These are phyloP conservation scores for Symphodus melops DNA, from an alignment of 2,113 vertebrate species.

Conservation along the genomic window DNA sequence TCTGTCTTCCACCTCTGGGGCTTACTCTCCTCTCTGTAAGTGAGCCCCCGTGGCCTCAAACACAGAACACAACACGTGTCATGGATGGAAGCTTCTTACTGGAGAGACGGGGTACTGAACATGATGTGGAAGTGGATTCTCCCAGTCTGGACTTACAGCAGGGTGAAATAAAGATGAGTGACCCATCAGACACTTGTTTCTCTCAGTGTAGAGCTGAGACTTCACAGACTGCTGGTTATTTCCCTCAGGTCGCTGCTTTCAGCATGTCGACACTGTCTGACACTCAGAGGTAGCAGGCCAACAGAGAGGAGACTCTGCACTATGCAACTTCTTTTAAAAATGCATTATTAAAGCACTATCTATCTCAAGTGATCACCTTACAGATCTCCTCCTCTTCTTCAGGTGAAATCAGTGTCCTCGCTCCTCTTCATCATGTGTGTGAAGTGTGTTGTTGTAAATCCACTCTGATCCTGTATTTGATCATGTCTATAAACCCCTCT, in stretches of 20 bases:
- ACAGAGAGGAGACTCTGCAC: conserved; percentile 9
- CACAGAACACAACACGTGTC: not conserved
- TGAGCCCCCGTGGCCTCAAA: conserved; percentile 15
- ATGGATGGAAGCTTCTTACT: not conserved
- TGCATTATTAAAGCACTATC: conserved; percentile 48
- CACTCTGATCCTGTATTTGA: no score
- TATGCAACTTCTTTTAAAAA: conserved; percentile 11
- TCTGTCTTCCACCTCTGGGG: conserved; percentile 5
- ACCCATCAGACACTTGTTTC: conserved; percentile 32
- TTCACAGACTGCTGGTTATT: conserved; percentile 47
- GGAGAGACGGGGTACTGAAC: not conserved
- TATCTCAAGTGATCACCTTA: not conserved
- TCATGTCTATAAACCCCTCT: no score
- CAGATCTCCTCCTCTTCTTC: no score
- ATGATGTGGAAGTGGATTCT: not conserved
- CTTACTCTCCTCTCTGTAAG: conserved; percentile 16
- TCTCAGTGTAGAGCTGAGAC: conserved; percentile 29
- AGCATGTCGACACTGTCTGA: not conserved
- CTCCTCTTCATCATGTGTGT: no score
- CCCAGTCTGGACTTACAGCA: conserved; percentile 32
- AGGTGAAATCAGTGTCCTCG: no score
- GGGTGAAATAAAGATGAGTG: conserved; percentile 36
- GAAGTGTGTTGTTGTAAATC: no score
- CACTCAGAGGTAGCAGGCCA: not conserved
- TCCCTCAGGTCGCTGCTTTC: conserved; percentile 63